These are phyloP conservation scores for Hypercompe scribonia DNA, from an alignment of 2,888 invertebrate genomes.

Conservation along the genomic window DNA sequence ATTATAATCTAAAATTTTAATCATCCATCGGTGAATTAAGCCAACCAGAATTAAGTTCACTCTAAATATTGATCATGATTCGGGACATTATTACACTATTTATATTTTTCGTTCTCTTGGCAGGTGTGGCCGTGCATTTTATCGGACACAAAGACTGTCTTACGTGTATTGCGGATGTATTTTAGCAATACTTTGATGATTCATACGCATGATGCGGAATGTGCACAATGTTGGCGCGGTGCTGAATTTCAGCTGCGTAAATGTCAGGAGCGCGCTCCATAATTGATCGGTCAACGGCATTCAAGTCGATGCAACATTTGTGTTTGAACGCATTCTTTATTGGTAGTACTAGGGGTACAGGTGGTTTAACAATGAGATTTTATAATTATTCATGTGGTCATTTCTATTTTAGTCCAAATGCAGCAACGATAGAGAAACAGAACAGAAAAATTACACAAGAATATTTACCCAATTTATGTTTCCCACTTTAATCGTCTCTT, in stretches of 20 bases:
- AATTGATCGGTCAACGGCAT: slow-evolving; percentile 78
- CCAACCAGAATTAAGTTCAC: no score
- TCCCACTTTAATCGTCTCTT: no score
- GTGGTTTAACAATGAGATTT: slow-evolving; percentile 21
- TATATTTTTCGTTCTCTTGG: not conserved
- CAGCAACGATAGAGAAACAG: not conserved
- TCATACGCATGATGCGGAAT: slow-evolving; percentile 61
- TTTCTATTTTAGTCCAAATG: not conserved
- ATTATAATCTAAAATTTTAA: not conserved
- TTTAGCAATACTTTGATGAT: slow-evolving; percentile 67
- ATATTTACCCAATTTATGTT: no score
- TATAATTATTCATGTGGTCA: not conserved
- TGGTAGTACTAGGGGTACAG: slow-evolving; percentile 46
- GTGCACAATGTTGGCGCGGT: slow-evolving; percentile 64
- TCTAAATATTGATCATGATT: not conserved
- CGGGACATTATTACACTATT: not conserved
- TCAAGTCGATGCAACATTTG: slow-evolving; percentile 65
- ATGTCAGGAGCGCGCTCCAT: slow-evolving; percentile 73
- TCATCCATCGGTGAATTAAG: no score
- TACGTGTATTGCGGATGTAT: slow-evolving; percentile 52
- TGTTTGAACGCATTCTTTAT: slow-evolving; percentile 63
- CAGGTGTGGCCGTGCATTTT: slow-evolving; percentile 7
- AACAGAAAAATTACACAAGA: no score
- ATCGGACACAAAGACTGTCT: slow-evolving; percentile 27
- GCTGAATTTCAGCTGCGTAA: slow-evolving; percentile 73